These are phyloP conservation scores for Pammene fasciana DNA, from an alignment of 2,888 invertebrate genomes.

Conservation along the genomic window DNA sequence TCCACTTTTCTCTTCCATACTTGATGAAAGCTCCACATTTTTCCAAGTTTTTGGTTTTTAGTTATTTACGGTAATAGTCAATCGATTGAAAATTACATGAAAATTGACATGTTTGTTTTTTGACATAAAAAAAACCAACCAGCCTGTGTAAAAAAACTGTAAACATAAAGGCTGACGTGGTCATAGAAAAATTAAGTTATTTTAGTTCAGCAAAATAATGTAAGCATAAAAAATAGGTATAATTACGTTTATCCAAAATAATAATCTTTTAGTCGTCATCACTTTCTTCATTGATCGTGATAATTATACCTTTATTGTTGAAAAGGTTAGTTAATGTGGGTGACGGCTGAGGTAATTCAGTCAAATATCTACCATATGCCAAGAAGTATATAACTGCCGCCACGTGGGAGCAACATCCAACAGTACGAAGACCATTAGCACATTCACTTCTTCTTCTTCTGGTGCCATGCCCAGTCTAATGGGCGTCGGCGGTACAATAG, in stretches of 20 bases:
- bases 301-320: conserved; percentile 4
- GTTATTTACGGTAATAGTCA: conserved; percentile 6
- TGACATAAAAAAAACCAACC: conserved; percentile 3
- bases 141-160: conserved; percentile 6
- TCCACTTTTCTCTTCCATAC: not conserved
- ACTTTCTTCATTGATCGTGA: conserved; percentile 6
- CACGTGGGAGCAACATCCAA: conserved; percentile 4
- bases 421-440: conserved; percentile 9
- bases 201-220: conserved; percentile 6
- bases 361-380: conserved; percentile 8
- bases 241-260: conserved; percentile 11
- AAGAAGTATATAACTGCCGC: not conserved
- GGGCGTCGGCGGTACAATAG: no score
- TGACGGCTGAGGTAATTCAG: conserved; percentile 1
- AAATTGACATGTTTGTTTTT: conserved; percentile 11
- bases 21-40: not conserved
- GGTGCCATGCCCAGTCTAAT: no score
- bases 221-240: conserved; percentile 7
- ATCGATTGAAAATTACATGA: conserved; percentile 7
- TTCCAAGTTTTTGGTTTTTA: not conserved
- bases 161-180: not conserved
- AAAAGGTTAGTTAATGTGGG: conserved; percentile 3
- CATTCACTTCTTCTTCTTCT: no score
- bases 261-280: conserved; percentile 4
- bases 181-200: conserved; percentile 7